These are phyloP conservation scores for Aleiodes leptofemur DNA, from an alignment of 2,888 invertebrate species.

Conservation along the genomic window DNA sequence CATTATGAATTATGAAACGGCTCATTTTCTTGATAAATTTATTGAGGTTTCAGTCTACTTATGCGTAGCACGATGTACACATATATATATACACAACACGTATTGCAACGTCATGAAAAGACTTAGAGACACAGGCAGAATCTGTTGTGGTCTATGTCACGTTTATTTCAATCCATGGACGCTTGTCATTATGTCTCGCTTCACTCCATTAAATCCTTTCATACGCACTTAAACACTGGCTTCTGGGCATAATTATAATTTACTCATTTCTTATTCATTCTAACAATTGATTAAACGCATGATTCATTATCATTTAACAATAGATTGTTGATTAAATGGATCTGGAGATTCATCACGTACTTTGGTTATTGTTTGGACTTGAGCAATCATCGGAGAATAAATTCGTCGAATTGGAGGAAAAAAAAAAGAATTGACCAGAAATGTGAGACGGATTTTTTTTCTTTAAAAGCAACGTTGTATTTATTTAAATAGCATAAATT, in stretches of 20 bases:
- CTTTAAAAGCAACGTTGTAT: no score
- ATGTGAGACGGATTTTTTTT: slow-evolving; percentile 1
- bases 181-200: slow-evolving; percentile 27
- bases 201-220: slow-evolving; percentile 33
- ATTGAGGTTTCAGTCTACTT: slow-evolving; percentile 14
- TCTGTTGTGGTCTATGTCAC: slow-evolving; percentile 29
- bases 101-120: slow-evolving; percentile 28
- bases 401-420: background rate
- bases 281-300: slow-evolving; percentile 9
- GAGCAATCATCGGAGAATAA: no score
- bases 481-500: slow-evolving; percentile 2
- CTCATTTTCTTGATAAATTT: slow-evolving; percentile 10
- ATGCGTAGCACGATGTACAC: slow-evolving; percentile 23
- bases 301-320: no score
- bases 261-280: background rate
- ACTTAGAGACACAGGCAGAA: slow-evolving; percentile 14
- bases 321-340: no score
- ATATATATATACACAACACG: slow-evolving; percentile 35
- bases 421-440: background rate
- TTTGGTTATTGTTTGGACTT: no score
- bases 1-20: slow-evolving; percentile 21
- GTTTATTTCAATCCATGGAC: slow-evolving; percentile 38
- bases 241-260: slow-evolving; percentile 14
- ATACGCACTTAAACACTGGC: background rate
- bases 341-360: no score